Conservation (phyloP, 2,797 vertebrate genomes). For the Nyctibius grandis region DNA sequence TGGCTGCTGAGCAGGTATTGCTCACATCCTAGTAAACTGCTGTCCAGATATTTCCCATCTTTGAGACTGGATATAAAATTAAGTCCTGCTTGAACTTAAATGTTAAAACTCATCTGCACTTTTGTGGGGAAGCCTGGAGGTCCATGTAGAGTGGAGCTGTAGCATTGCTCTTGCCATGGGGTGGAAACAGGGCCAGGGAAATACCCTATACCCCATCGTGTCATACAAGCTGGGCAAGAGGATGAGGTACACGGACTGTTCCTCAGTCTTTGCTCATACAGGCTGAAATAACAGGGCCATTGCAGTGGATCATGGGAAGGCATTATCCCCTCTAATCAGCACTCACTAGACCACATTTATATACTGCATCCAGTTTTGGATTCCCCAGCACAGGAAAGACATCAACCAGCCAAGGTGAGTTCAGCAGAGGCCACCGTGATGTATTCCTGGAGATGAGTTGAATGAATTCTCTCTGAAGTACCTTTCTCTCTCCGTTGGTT, state of each 20-base stretch:
- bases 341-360: background rate
- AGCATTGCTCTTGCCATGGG: background rate
- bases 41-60: background rate
- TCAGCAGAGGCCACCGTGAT: background rate
- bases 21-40: background rate
- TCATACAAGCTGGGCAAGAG: background rate
- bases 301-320: background rate
- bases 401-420: background rate
- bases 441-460: background rate
- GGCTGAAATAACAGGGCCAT: background rate
- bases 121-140: background rate
- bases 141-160: background rate
- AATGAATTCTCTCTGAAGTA: background rate
- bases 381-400: background rate
- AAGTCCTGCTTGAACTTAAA: background rate
- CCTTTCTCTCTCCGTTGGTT: background rate
- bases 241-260: fast-evolving
- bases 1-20: background rate
- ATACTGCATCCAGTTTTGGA: background rate
- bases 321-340: background rate
- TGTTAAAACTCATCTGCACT: background rate
- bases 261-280: background rate
- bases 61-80: background rate
- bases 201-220: background rate
- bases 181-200: background rate